Evolutionary conservation across 2,888 invertebrate genomes (phyloP).

Genomic region (Catocala fraxini): DNA sequence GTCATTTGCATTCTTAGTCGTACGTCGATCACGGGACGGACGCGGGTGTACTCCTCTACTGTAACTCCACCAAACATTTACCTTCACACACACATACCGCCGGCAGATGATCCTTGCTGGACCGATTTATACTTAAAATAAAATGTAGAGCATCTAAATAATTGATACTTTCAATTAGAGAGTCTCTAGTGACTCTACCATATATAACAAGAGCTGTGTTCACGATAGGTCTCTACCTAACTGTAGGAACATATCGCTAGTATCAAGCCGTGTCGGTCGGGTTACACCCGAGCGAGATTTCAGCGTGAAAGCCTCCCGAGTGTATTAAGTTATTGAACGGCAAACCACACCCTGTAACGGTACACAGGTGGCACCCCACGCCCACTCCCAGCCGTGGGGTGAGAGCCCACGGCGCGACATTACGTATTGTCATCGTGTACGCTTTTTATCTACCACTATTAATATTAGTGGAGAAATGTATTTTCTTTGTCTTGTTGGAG

Average conservation of each 20-base stretch:
- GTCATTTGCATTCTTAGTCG: conserved; percentile 51
- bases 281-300: conserved; percentile 78
- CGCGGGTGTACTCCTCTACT: conserved; percentile 3
- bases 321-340: conserved; percentile 88
- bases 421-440: conserved; percentile 72
- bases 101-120: too few relatives aligned
- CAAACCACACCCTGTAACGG: conserved; percentile 87
- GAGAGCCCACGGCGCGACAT: conserved; percentile 63
- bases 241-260: conserved; percentile 38
- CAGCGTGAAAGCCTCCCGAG: conserved; percentile 86
- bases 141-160: too few relatives aligned
- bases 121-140: too few relatives aligned
- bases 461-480: conserved; percentile 44
- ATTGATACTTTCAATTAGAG: too few relatives aligned
- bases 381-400: conserved; percentile 53
- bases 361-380: conserved; percentile 71
- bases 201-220: too few relatives aligned
- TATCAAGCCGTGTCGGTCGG: conserved; percentile 62
- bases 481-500: conserved; percentile 12
- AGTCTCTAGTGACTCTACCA: too few relatives aligned
- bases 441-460: conserved; percentile 57
- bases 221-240: conserved; percentile 2
- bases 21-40: conserved; percentile 33
- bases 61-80: conserved; percentile 5
- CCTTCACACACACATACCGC: too few relatives aligned